Percentiles rank a stretch among this genome's conserved stretches.
These are phyloP conservation scores for Callopanchax toddi DNA, from an alignment of 2,113 vertebrate genomes.

Conservation along the genomic window DNA sequence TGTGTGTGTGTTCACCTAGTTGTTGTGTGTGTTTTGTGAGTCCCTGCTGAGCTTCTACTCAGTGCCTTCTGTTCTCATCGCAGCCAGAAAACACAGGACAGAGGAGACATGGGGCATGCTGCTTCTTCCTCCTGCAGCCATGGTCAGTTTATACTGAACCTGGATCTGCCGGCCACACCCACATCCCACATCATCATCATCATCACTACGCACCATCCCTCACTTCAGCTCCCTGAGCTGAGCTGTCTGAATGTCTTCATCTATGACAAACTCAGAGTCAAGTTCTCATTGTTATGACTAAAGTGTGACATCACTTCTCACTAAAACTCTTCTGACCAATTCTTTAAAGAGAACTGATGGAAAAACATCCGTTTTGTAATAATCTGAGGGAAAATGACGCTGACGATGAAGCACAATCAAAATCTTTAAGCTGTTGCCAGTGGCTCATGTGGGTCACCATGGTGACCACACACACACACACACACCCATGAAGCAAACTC, in stretches of 20 bases:
- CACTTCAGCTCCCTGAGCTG: neutral
- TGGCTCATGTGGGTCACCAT: too few species aligned
- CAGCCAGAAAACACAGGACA: slow-evolving; percentile 31
- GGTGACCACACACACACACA: too few species aligned
- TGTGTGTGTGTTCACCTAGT: slow-evolving; percentile 8
- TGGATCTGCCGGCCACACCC: slow-evolving; percentile 60
- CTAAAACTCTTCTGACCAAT: too few species aligned
- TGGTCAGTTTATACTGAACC: slow-evolving; percentile 67
- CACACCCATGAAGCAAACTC: too few species aligned
- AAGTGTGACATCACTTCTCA: too few species aligned
- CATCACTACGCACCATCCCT: slow-evolving; percentile 1
- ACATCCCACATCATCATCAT: slow-evolving; percentile 39
- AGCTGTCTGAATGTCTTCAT: neutral
- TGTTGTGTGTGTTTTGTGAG: slow-evolving; percentile 17
- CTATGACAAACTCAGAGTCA: neutral
- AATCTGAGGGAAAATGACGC: too few species aligned
- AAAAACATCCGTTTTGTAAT: too few species aligned
- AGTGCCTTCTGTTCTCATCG: slow-evolving; percentile 28
- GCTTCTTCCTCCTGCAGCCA: slow-evolving; percentile 28
- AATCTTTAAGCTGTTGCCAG: too few species aligned
- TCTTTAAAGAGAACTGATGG: too few species aligned
- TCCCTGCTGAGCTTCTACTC: slow-evolving; percentile 35
- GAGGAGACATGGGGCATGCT: slow-evolving; percentile 24
- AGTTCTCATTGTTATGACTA: too few species aligned
- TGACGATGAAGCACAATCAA: too few species aligned